A percentile compares a stretch with the other conserved stretches of the same genome.
These are phyloP conservation scores for Bursaphelenchus okinawaensis DNA, from an alignment of 2,888 invertebrate species.

Conservation along the genomic window DNA sequence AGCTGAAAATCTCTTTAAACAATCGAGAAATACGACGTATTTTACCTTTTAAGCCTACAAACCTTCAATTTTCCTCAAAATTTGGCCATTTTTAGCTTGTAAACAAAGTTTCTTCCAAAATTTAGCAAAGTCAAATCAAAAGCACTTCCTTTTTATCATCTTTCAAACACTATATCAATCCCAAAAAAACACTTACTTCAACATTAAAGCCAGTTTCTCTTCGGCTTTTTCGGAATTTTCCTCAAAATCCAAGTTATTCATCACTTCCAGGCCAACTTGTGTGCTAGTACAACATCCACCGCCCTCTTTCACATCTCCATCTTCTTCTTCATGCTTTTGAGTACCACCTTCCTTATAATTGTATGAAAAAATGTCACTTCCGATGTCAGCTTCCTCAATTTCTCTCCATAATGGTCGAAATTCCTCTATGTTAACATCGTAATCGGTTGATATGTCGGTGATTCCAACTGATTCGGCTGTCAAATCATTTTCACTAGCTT, in stretches of 20 bases:
- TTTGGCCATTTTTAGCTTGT: no score
- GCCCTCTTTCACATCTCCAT: no score
- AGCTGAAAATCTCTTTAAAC: no score
- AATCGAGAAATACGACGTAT: no score
- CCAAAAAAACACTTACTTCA: constrained; percentile 10
- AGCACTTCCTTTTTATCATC: not conserved
- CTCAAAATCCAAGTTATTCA: constrained; percentile 2
- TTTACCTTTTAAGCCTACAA: no score
- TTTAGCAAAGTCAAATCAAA: no score
- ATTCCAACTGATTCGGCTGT: no score
- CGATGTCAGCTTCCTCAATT: not conserved
- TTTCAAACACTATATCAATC: not conserved
- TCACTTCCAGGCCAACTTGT: not conserved
- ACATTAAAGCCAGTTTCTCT: constrained; percentile 20
- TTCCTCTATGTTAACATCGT: no score
- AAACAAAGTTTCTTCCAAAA: no score
- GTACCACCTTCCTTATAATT: not conserved
- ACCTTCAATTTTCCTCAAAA: no score
- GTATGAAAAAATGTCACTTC: not conserved
- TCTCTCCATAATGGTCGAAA: not conserved
- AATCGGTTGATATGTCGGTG: no score
- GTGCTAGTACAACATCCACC: not conserved
- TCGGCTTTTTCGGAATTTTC: constrained; percentile 1
- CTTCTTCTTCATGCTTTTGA: not conserved
- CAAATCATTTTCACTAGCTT: no score